A percentile compares a stretch with the other conserved stretches of the same genome.
These are phyloP conservation scores for Mionectes olivaceus DNA, from an alignment of 2,797 vertebrate genomes.

Conservation along the genomic window DNA sequence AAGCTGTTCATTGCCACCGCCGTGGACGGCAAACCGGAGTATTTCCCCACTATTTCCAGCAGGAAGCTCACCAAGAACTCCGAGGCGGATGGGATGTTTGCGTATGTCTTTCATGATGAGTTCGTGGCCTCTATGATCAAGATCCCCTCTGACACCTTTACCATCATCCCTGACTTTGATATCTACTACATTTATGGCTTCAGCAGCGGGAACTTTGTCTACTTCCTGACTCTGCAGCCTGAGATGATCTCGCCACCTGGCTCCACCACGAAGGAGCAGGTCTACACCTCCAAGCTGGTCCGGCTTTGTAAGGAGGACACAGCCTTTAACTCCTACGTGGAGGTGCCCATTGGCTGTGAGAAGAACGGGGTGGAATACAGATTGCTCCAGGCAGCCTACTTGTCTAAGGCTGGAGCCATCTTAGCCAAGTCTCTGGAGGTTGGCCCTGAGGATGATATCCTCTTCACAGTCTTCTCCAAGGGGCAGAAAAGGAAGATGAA, in stretches of 20 bases:
- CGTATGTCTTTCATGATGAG: slow-evolving; percentile 97
- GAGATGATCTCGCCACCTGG: slow-evolving; percentile 94
- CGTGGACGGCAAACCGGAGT: slow-evolving; percentile 96
- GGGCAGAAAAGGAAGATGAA: slow-evolving; percentile 96
- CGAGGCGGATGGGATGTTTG: slow-evolving; percentile 97
- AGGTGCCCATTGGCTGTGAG: slow-evolving; percentile 95
- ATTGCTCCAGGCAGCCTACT: slow-evolving; percentile 94
- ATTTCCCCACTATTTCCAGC: slow-evolving; percentile 98
- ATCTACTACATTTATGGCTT: slow-evolving; percentile 99
- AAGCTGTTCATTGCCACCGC: slow-evolving; percentile 97
- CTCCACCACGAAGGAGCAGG: slow-evolving; percentile 92
- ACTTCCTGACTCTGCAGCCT: slow-evolving; percentile 96
- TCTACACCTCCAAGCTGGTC: slow-evolving; percentile 97
- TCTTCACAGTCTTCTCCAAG: slow-evolving; percentile 96
- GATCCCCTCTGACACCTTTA: slow-evolving; percentile 97
- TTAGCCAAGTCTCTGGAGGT: slow-evolving; percentile 89
- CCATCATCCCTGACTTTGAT: slow-evolving; percentile 96
- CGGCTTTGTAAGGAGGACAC: slow-evolving; percentile 96
- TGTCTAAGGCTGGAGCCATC: slow-evolving; percentile 92
- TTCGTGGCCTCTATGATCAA: slow-evolving; percentile 99
- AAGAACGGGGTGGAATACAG: slow-evolving; percentile 93
- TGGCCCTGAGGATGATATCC: slow-evolving; percentile 89
- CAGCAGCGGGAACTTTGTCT: slow-evolving; percentile 96
- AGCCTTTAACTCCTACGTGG: slow-evolving; percentile 97
- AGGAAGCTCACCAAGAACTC: slow-evolving; percentile 95